Base-by-base conservation (phyloP, 2,113 vertebrate genomes). In the Crotalus tigris region DNA sequence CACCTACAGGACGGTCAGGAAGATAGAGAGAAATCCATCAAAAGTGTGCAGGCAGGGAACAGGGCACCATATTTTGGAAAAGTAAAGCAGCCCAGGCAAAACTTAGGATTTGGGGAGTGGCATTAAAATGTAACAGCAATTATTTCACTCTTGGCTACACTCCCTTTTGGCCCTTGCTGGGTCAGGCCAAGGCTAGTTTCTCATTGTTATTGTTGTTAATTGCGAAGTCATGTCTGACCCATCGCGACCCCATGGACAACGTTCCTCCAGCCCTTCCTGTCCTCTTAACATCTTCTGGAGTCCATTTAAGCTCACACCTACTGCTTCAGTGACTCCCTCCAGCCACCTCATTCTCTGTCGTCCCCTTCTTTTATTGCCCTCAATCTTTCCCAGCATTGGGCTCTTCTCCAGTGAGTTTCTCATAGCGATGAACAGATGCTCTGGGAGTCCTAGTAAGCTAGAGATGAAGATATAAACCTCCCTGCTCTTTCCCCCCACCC, bases 1-100 rank as follows among this genome's bases (percentile, higher is more conserved):
- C 91, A 99, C 98, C 98, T 99, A 90, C 4, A 29, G 81, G 17
- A 54, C 49, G 88, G 61, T 39, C 2, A 85, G 86, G 61, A 51
- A 59, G 87, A 46, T 11, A 55, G 51, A 13, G 44, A 6, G 13
- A 49, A 0, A 0, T 95, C 5, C 94, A 24, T 29, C 29, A n/a
- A 44, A 5, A 44, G 44, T 12, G 11, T 1, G 23, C 7, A 61
- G n/a, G 13, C n/a, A 15, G 11, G 51, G 15, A 55, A 11, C 46
- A 26, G 11, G 17, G 46, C 0, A 1, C 8, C 1, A 5, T 15
- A n/a, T 17, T 87, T 49, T n/a, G n/a, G 55, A 57, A 49, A 59
- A 13, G 23, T 21, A 21, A 7, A 33, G 51, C 3, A 24, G 85
- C 54, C 69, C 19, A 58, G 11, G 26, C 85, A 57, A 23, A 75